Evolutionary conservation across 2,888 invertebrate genomes (phyloP).

Genomic region (Tiliacea aurago): DNA sequence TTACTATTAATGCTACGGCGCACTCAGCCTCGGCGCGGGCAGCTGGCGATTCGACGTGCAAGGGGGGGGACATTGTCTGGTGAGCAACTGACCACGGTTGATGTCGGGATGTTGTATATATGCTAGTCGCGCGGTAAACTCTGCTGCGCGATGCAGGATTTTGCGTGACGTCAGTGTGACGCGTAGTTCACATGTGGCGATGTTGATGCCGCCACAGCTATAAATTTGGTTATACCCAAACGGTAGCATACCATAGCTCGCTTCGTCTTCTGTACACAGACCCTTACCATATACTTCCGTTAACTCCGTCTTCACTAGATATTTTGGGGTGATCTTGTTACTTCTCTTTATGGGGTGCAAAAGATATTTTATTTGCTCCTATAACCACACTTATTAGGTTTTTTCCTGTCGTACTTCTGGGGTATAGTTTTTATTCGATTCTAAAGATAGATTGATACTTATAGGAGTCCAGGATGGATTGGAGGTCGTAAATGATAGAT

Average conservation of each 20-base stretch:
- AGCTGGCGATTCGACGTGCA: too few relatives aligned
- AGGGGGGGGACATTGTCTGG: too few relatives aligned
- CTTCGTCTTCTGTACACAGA: not conserved
- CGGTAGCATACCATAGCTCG: conserved; percentile 4
- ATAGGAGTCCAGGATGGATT: not conserved
- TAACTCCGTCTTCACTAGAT: conserved; percentile 32
- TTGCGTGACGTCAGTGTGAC: too few relatives aligned
- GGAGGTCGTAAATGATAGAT: not conserved
- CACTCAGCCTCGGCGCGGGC: too few relatives aligned
- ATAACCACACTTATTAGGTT: conserved; percentile 50
- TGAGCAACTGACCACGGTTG: too few relatives aligned
- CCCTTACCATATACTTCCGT: conserved; percentile 26
- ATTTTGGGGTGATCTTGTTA: conserved; percentile 57
- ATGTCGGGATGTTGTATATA: too few relatives aligned
- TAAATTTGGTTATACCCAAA: not conserved
- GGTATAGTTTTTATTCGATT: conserved; percentile 11
- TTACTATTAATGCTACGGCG: too few relatives aligned
- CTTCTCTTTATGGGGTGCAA: conserved; percentile 61
- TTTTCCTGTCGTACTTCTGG: not conserved
- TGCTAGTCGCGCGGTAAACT: too few relatives aligned
- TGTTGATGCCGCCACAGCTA: too few relatives aligned
- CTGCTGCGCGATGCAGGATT: too few relatives aligned
- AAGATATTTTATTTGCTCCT: conserved; percentile 59
- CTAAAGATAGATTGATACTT: too few relatives aligned
- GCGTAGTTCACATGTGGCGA: too few relatives aligned